Conservation (phyloP, 2,797 vertebrate genomes). For the Tenualosa ilisha region DNA sequence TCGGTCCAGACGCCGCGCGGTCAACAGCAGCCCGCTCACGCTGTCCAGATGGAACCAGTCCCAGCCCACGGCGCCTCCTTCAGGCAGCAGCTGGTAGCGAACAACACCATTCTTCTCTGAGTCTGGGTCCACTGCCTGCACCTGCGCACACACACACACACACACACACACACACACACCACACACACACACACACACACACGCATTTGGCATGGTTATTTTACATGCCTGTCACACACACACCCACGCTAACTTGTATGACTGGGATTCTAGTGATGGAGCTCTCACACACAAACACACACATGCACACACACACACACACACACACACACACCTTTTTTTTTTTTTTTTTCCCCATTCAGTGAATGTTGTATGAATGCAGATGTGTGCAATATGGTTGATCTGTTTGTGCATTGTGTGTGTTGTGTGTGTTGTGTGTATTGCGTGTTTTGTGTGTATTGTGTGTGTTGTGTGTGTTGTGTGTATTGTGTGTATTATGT, state of each 20-base stretch:
- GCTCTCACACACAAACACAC: background rate
- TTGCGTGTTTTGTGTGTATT: too few relatives aligned
- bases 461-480: too few relatives aligned
- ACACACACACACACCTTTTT: slow-evolving; percentile 62
- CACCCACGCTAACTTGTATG: background rate
- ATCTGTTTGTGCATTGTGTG: too few relatives aligned
- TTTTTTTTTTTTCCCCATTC: too few relatives aligned
- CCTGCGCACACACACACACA: slow-evolving; percentile 64
- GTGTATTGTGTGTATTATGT: too few relatives aligned
- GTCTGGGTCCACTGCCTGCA: slow-evolving; percentile 87
- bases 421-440: too few relatives aligned
- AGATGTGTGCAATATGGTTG: too few relatives aligned
- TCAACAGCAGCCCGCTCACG: slow-evolving; percentile 92
- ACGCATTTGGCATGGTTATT: background rate
- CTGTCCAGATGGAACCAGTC: slow-evolving; percentile 98
- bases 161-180: background rate
- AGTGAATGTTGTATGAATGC: too few relatives aligned
- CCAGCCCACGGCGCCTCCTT: slow-evolving; percentile 61
- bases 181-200: background rate
- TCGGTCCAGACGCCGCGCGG: slow-evolving; percentile 91
- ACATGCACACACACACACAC: background rate
- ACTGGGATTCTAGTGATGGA: too few relatives aligned
- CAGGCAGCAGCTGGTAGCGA: slow-evolving; percentile 92
- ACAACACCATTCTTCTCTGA: slow-evolving; percentile 88
- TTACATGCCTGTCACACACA: background rate